A percentile compares a stretch with the other conserved stretches of the same genome.
Evolutionary conservation across 2,888 invertebrate genomes (phyloP).

Genomic region (Diploptera punctata): DNA sequence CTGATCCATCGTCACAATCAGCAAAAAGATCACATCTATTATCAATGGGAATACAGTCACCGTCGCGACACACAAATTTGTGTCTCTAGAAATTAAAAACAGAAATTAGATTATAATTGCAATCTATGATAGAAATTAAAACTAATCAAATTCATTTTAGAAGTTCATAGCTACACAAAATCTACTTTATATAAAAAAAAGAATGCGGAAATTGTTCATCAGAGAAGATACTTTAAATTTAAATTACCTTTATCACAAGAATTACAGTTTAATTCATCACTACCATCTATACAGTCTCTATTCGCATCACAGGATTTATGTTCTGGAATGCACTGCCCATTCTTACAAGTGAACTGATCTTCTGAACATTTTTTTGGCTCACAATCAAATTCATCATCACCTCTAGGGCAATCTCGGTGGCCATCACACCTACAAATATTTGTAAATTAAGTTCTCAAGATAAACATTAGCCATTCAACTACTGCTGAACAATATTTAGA

Average conservation of each 20-base stretch:
- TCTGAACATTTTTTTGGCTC: constrained; percentile 52
- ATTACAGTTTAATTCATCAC: constrained; percentile 60
- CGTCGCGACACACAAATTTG: too few species aligned
- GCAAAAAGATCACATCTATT: constrained; percentile 75
- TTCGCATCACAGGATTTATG: constrained; percentile 56
- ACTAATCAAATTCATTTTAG: too few species aligned
- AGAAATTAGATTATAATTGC: too few species aligned
- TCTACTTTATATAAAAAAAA: too few species aligned
- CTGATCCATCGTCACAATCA: constrained; percentile 63
- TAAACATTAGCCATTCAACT: too few species aligned
- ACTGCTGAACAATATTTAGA: too few species aligned
- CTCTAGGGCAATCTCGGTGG: constrained; percentile 46
- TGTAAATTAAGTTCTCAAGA: too few species aligned
- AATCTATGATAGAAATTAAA: too few species aligned
- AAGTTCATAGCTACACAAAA: too few species aligned
- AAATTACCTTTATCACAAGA: neutral
- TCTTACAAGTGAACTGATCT: constrained; percentile 61
- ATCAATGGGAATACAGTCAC: constrained; percentile 70
- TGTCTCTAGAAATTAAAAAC: too few species aligned
- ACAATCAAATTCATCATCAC: constrained; percentile 65
- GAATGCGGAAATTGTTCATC: too few species aligned
- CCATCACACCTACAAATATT: constrained; percentile 66
- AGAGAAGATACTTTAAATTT: too few species aligned
- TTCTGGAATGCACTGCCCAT: constrained; percentile 60
- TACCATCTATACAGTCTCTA: constrained; percentile 65